Evolutionary conservation across 2,888 invertebrate genomes (phyloP), one percentile per base, ranked within the genome.

Genomic region (Chydorus sphaericus): DNA sequence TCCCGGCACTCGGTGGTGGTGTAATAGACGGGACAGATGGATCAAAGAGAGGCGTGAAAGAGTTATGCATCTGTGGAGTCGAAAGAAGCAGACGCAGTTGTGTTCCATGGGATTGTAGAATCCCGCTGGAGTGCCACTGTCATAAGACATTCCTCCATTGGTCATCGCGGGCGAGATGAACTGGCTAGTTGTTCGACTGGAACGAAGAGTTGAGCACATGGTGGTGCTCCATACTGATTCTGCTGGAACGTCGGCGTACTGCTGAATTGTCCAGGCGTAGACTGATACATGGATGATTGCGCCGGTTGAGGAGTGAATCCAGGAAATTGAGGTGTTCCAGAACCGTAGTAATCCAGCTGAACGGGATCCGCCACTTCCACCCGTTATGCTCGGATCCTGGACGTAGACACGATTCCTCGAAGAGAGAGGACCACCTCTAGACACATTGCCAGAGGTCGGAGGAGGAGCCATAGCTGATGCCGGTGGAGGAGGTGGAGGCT

Each of bases 101-200:
- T 39, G 58, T 56, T 37, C 59, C 54, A 59, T 44, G 48, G 57
- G 59, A n/a, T 48, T 60, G 51, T 59, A 58, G 57, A 59, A 59
- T n/a, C n/a, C n/a, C 39, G 36, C 61, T 37, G 37, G 61, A 53
- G 58, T 64, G 62, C 60, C 65, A 56, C 58, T 66, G 63, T 56
- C 54, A 37, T 10, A 39, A 26, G 28, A 52, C 48, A 55, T 59
- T 64, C 39, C 63, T 28, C 8, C 54, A n/a, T 44, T 44, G 20
- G 44, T 8, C 50, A 31, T 10, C 36, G 36, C 36, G 36, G 36
- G 36, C 36, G 10, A 14, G 36, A 10, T 14, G 36, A 33, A 6
- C 50, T 50, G 50, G 10, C 50, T 30, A n/a, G 18, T 23, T 39
- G 18, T 39, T 18, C n/a, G 23, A 8, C 3, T 39, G 16, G 44